Evolutionary conservation across 2,113 vertebrate species (phyloP).

Genomic region (Herpetotheres cachinnans): DNA sequence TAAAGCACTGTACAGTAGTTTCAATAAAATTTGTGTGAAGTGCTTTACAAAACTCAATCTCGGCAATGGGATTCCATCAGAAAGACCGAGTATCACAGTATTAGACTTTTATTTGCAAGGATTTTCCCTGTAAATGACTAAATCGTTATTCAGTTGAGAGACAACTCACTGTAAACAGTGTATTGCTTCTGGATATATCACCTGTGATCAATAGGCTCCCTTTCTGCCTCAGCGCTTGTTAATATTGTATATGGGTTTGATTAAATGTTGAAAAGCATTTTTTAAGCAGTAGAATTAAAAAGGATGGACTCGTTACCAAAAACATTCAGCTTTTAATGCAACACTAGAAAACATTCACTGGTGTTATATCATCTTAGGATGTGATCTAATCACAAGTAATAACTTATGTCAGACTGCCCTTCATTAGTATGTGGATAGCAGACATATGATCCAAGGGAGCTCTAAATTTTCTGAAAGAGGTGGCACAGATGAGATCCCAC

Average conservation of each 20-base stretch:
- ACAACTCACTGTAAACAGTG: constrained; percentile 50
- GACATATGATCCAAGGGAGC: background rate
- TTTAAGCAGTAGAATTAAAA: constrained; percentile 47
- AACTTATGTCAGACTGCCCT: background rate
- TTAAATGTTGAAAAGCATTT: constrained; percentile 38
- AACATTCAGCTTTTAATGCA: constrained; percentile 8
- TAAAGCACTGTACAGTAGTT: constrained; percentile 54
- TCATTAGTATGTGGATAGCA: background rate
- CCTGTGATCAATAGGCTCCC: constrained; percentile 53
- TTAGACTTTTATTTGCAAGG: constrained; percentile 40
- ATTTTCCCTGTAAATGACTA: constrained; percentile 55
- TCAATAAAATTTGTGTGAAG: constrained; percentile 60
- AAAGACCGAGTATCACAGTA: background rate
- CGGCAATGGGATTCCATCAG: background rate
- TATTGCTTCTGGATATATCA: constrained; percentile 56
- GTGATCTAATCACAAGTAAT: constrained; percentile 21
- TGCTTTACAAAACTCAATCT: constrained; percentile 37
- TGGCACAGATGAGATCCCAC: background rate
- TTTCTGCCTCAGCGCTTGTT: constrained; percentile 25
- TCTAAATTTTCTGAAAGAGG: background rate
- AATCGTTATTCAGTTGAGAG: constrained; percentile 40
- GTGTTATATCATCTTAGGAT: background rate
- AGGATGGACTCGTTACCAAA: constrained; percentile 16
- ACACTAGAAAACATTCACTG: constrained; percentile 12
- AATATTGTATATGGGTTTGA: constrained; percentile 19